Conservation (phyloP, 64 coral and sea anemone genomes). For the Orbicella faveolata region DNA sequence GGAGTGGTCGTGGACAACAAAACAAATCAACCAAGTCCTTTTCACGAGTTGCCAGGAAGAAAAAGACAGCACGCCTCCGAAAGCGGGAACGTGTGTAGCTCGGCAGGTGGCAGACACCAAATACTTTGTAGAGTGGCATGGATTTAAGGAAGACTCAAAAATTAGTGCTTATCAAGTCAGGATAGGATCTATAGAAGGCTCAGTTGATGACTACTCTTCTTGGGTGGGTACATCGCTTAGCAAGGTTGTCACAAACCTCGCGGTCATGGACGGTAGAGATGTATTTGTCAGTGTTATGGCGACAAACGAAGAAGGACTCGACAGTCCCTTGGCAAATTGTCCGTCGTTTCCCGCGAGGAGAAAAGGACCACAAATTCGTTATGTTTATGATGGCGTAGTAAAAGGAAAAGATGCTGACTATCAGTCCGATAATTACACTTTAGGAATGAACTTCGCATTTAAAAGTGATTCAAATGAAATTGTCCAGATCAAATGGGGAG, state of each 20-base stretch:
- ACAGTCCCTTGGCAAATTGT: slow-evolving; percentile 70
- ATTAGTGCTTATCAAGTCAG: slow-evolving; percentile 69
- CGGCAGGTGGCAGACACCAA: slow-evolving; percentile 69
- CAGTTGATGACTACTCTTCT: slow-evolving; percentile 77
- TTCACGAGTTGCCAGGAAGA: slow-evolving; percentile 73
- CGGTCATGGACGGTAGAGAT: slow-evolving; percentile 82
- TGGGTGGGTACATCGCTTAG: slow-evolving; percentile 62
- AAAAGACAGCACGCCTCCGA: slow-evolving; percentile 73
- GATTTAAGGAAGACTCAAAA: slow-evolving; percentile 72
- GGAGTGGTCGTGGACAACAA: slow-evolving; percentile 83
- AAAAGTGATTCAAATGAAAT: slow-evolving; percentile 32
- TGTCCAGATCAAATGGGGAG: slow-evolving; percentile 75
- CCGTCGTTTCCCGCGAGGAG: slow-evolving; percentile 67
- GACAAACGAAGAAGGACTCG: slow-evolving; percentile 71
- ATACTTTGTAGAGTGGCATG: slow-evolving; percentile 86
- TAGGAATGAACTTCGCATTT: slow-evolving; percentile 78
- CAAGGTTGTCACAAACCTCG: slow-evolving; percentile 43
- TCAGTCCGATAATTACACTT: slow-evolving; percentile 48
- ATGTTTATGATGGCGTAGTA: slow-evolving; percentile 70
- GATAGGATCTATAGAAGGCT: slow-evolving; percentile 80
- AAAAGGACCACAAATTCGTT: slow-evolving; percentile 72
- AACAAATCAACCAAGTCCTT: slow-evolving; percentile 41
- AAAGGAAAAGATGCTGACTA: slow-evolving; percentile 68
- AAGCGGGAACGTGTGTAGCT: slow-evolving; percentile 62
- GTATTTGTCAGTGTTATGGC: slow-evolving; percentile 77